Base-by-base conservation (phyloP, 1,140 invertebrate species). In the Linepithema humile region DNA sequence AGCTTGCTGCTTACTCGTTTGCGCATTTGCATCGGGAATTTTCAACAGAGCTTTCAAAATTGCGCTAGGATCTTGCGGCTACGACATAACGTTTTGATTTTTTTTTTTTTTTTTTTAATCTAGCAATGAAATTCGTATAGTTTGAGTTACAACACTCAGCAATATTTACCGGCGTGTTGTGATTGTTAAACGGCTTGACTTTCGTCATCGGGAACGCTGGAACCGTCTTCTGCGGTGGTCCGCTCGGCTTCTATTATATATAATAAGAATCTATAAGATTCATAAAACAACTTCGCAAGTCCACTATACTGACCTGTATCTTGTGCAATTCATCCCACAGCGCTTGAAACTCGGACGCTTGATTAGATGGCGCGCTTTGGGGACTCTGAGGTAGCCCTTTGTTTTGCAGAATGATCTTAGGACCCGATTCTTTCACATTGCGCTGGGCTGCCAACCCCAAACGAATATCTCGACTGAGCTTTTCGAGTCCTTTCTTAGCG, bases 311-410 rank as follows among this genome's bases (percentile, higher is more conserved):
- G 20, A 64, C 91, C 87, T 92, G 82, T 26, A 86, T 77, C 60
- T 91, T 92, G n/a, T 94, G 90, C 17, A 94, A 88, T 48, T 94
- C 94, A 23, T 94, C 93, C 94, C 94, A 94, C 10, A 94, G 48
- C 4, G 90, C 88, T 59, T 94, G 93, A 40, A 93, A 94, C n/a
- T 94, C 93, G 0, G 91, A 72, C 0, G 85, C 53, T 35, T 69
- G 72, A 10, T 85, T 65, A 17, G 48, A 9, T 45, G 77, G 38
- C 32, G 60, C 53, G 5, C 43, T 59, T 7, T 72, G 60, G 17
- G 45, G 40, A 17, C 15, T 29, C 32, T 60, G 35, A 23, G 72
- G 29, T 10, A 43, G n/a, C n/a, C n/a, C 1, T 10, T 23, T 4
- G 38, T 45, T 72, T 9, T 55, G 26, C 0, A 55, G 10, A 20